Evolutionary conservation across 1,140 invertebrate genomes (phyloP).

Genomic region (Ips typographus): DNA sequence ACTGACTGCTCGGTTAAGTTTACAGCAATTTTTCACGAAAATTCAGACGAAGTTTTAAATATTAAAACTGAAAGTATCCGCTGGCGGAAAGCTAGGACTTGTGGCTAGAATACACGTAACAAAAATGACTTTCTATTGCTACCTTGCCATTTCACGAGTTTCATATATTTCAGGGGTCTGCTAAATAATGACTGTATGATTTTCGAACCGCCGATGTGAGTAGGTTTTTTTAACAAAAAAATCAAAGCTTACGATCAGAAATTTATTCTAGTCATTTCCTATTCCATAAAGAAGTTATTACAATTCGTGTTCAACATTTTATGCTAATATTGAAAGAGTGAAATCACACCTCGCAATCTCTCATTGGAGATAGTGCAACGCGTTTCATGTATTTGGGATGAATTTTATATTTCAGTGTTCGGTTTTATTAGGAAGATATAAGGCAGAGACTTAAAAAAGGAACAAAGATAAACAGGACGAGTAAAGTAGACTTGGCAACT

Average conservation of each 20-base stretch:
- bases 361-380: conserved; percentile 5
- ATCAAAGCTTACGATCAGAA: not conserved
- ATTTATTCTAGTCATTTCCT: not conserved
- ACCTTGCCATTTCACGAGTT: not conserved
- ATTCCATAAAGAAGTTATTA: not conserved
- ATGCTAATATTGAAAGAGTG: conserved; percentile 12
- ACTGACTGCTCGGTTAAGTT: too few relatives aligned
- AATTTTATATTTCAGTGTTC: conserved; percentile 7
- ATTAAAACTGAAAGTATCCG: too few relatives aligned
- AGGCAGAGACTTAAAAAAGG: conserved; percentile 1
- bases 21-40: too few relatives aligned
- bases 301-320: not conserved
- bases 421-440: conserved; percentile 8
- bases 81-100: too few relatives aligned
- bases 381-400: not conserved
- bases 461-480: conserved; percentile 14
- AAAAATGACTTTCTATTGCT: not conserved
- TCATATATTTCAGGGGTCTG: not conserved
- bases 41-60: too few relatives aligned
- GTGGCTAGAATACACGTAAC: not conserved
- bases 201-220: too few relatives aligned
- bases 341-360: not conserved
- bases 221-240: too few relatives aligned
- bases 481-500: conserved; percentile 10
- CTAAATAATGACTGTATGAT: conserved; percentile 2